phyloP scores from a whole-genome alignment of 2,888 invertebrate species.

The Sepioteuthis lessoniana region DNA sequence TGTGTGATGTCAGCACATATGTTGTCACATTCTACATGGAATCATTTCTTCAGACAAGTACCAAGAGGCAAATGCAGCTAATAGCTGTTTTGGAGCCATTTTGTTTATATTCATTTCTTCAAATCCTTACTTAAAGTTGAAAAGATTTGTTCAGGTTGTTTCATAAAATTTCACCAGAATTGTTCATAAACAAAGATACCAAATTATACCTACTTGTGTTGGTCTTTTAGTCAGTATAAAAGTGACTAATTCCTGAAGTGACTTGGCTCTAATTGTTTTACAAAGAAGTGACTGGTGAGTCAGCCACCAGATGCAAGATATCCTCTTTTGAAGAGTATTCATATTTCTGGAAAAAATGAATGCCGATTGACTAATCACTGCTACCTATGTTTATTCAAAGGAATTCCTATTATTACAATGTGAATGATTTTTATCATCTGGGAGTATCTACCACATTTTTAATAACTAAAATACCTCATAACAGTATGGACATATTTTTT shows the following conservation, averaged over 20 bases:
- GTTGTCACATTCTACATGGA: too few relatives aligned
- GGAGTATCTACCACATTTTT: background rate
- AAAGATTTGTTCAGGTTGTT: background rate
- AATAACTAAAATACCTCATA: background rate
- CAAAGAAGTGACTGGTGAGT: slow-evolving; percentile 20
- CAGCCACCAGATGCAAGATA: slow-evolving; percentile 33
- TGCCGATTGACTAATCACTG: background rate
- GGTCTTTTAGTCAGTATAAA: background rate
- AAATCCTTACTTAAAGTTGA: background rate
- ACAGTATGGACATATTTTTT: background rate
- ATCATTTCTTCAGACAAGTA: too few relatives aligned
- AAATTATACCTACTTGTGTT: background rate
- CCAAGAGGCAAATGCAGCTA: background rate
- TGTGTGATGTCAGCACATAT: too few relatives aligned
- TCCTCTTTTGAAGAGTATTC: background rate
- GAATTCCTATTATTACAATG: background rate
- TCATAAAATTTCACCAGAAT: background rate
- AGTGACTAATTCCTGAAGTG: background rate
- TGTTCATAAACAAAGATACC: background rate
- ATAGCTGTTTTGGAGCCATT: background rate
- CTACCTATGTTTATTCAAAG: background rate
- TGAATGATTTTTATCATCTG: background rate
- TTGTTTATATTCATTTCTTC: background rate
- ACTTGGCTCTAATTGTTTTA: background rate
- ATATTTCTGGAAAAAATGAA: background rate